phyloP scores from a whole-genome alignment of 2,113 vertebrate genomes.

The Cavia porcellus region DNA sequence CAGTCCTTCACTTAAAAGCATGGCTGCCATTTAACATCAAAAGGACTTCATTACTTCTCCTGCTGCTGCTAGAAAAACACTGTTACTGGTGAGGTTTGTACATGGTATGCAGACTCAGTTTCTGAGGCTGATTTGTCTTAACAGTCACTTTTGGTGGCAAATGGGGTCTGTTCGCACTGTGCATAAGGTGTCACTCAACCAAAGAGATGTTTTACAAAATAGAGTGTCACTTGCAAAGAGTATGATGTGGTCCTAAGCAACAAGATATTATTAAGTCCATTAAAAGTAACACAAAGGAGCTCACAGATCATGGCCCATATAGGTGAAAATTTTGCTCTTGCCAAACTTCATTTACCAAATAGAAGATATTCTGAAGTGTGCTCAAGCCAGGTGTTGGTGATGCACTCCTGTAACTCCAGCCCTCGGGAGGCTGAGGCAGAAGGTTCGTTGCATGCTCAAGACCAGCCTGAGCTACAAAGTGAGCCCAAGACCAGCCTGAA shows the following conservation, averaged over 20 bases:
- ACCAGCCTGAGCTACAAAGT: too few relatives aligned
- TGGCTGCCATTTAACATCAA: conserved; percentile 72
- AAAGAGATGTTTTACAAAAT: conserved; percentile 56
- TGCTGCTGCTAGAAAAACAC: conserved; percentile 60
- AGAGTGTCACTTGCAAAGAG: neutral
- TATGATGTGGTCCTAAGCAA: neutral
- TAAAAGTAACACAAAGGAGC: neutral
- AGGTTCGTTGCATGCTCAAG: too few relatives aligned
- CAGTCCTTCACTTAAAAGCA: conserved; percentile 76
- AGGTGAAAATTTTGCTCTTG: neutral
- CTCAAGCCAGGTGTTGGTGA: too few relatives aligned
- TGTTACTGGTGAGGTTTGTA: neutral
- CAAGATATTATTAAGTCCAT: neutral
- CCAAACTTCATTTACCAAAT: neutral
- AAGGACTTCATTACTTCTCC: conserved; percentile 76
- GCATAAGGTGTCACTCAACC: conserved; percentile 25
- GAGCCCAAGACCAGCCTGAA: too few relatives aligned
- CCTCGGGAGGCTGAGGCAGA: too few relatives aligned
- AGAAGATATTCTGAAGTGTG: neutral
- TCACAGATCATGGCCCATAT: neutral
- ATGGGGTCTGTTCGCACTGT: conserved; percentile 9
- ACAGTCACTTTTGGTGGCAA: conserved; percentile 78
- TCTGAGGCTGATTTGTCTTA: conserved; percentile 71
- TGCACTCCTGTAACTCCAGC: too few relatives aligned
- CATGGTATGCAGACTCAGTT: conserved; percentile 74